A percentile compares a stretch with the other conserved stretches of the same genome.
These are phyloP conservation scores for Drosophila mayri DNA, from an alignment of 1,140 invertebrate species.

Conservation along the genomic window DNA sequence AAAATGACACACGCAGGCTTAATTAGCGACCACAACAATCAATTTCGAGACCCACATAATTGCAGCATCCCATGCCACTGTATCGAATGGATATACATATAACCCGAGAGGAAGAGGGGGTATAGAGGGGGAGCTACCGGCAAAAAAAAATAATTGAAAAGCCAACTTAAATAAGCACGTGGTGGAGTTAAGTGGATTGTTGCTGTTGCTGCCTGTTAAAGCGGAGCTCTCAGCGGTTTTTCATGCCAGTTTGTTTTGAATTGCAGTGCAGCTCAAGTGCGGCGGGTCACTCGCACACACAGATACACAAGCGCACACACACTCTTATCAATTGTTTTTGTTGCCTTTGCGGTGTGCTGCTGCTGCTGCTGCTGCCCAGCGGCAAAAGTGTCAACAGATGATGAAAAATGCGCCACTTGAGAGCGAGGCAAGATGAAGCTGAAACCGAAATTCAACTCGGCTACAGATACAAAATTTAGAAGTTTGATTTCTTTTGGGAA, in stretches of 20 bases:
- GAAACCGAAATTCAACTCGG: slow-evolving; percentile 15
- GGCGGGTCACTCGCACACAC: slow-evolving; percentile 3
- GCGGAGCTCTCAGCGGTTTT: slow-evolving; percentile 8
- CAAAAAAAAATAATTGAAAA: slow-evolving; percentile 67
- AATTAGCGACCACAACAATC: slow-evolving; percentile 43
- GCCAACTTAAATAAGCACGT: slow-evolving; percentile 73
- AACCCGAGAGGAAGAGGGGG: background rate
- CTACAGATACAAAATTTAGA: background rate
- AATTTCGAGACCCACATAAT: slow-evolving; percentile 37
- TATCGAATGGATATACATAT: background rate
- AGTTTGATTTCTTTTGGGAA: background rate
- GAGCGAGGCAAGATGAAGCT: slow-evolving; percentile 34
- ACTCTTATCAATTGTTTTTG: slow-evolving; percentile 12
- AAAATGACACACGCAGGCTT: slow-evolving; percentile 28
- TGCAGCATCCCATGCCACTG: slow-evolving; percentile 18
- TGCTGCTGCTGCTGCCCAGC: slow-evolving; percentile 24
- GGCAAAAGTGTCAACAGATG: slow-evolving; percentile 69
- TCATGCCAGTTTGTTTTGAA: slow-evolving; percentile 32
- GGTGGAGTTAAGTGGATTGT: slow-evolving; percentile 53
- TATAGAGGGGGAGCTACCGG: slow-evolving; percentile 13
- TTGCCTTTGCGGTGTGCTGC: slow-evolving; percentile 27
- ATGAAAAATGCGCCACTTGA: slow-evolving; percentile 81
- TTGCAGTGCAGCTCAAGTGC: slow-evolving; percentile 32
- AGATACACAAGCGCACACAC: background rate
- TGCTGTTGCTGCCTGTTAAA: slow-evolving; percentile 8